A percentile compares a stretch with the other conserved stretches of the same genome.
phyloP scores from a whole-genome alignment of 1,140 invertebrate species.

The Nasonia longicornis region DNA sequence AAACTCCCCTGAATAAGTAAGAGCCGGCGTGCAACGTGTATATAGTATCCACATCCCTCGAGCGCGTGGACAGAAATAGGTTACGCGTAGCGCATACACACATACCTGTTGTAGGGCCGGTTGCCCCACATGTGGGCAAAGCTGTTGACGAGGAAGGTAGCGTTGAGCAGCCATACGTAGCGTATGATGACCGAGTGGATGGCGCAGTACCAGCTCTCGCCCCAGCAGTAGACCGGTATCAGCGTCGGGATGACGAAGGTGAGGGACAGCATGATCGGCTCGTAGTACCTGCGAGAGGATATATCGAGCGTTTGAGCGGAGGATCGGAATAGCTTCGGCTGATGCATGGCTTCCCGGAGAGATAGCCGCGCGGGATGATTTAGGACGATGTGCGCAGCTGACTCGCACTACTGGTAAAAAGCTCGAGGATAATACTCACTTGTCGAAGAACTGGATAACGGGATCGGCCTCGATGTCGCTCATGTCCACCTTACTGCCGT shows the following conservation, averaged over 20 bases:
- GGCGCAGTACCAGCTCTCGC: constrained; percentile 75
- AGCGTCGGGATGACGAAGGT: constrained; percentile 84
- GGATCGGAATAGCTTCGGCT: not conserved
- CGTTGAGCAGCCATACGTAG: constrained; percentile 84
- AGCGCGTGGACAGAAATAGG: not conserved
- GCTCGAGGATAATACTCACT: constrained; percentile 59
- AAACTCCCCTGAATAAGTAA: constrained; percentile 21
- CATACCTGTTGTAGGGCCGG: constrained; percentile 79
- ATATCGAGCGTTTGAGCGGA: not conserved
- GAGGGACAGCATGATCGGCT: constrained; percentile 73
- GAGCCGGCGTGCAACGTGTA: not conserved
- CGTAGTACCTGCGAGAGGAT: constrained; percentile 76
- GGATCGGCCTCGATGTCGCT: constrained; percentile 81
- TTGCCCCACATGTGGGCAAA: constrained; percentile 86
- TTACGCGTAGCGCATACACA: not conserved
- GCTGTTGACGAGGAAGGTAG: constrained; percentile 92
- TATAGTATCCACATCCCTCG: not conserved
- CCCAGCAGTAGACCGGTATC: constrained; percentile 81
- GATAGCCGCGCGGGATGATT: not conserved
- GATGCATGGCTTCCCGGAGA: not conserved
- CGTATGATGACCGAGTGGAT: constrained; percentile 76
- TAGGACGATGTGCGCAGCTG: not conserved
- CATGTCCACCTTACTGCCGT: constrained; percentile 77
- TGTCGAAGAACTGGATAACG: constrained; percentile 81
- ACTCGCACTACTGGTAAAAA: not conserved